Evolutionary conservation across 2,888 invertebrate species (phyloP).

Genomic region (Drosophila anomalata): DNA sequence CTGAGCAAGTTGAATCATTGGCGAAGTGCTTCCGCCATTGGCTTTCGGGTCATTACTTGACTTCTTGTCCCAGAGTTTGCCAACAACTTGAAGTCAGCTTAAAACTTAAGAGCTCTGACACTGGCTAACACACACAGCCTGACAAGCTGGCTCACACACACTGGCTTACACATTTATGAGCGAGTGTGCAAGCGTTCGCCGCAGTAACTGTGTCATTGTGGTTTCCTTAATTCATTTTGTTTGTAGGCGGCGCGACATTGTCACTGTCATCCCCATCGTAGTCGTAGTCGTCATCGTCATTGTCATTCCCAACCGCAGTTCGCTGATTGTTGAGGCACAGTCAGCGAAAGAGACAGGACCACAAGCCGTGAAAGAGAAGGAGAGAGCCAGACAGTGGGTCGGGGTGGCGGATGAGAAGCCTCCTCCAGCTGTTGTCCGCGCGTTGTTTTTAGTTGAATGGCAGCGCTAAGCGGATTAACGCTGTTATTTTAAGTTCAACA

Average conservation of each 20-base stretch:
- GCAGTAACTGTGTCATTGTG: slow-evolving; percentile 76
- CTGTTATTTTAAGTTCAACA: slow-evolving; percentile 80
- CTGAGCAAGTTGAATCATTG: slow-evolving; percentile 16
- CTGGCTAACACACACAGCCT: slow-evolving; percentile 17
- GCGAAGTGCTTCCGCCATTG: slow-evolving; percentile 39
- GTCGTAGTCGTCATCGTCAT: slow-evolving; percentile 61
- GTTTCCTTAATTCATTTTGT: slow-evolving; percentile 80
- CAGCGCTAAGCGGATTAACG: slow-evolving; percentile 76
- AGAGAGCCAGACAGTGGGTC: background rate
- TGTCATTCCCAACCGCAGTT: slow-evolving; percentile 58
- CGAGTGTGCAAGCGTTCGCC: slow-evolving; percentile 30
- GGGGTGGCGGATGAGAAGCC: slow-evolving; percentile 9
- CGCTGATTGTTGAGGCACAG: slow-evolving; percentile 36
- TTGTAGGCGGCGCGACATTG: slow-evolving; percentile 66
- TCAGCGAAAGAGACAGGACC: slow-evolving; percentile 3
- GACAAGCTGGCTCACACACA: slow-evolving; percentile 16
- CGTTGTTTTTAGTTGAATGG: slow-evolving; percentile 72
- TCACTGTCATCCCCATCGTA: slow-evolving; percentile 50
- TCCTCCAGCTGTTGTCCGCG: slow-evolving; percentile 46
- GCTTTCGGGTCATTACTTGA: slow-evolving; percentile 52
- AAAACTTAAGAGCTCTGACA: slow-evolving; percentile 32
- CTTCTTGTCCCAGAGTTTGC: slow-evolving; percentile 47
- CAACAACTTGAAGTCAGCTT: slow-evolving; percentile 44
- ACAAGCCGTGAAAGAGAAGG: slow-evolving; percentile 3
- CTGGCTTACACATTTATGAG: slow-evolving; percentile 14